Percentiles rank a stretch among this genome's conserved stretches.
Evolutionary conservation across 2,888 invertebrate genomes (phyloP).

Genomic region (Lasioglossum villosulum): DNA sequence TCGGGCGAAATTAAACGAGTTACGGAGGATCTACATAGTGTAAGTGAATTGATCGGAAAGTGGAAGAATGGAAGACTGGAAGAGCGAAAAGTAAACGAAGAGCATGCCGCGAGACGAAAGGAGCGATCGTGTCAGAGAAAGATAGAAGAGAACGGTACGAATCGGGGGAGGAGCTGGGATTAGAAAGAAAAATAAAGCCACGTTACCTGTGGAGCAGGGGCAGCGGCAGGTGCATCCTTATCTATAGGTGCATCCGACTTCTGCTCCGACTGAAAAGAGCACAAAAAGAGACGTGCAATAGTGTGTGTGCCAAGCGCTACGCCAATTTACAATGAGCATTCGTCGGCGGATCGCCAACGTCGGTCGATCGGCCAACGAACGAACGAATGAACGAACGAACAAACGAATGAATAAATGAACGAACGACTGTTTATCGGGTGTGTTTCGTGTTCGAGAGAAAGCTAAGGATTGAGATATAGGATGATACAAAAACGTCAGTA

Average conservation of each 20-base stretch:
- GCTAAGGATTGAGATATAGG: not conserved
- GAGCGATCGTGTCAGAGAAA: not conserved
- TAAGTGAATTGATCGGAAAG: not conserved
- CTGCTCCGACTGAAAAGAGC: conserved; percentile 84
- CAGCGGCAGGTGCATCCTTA: conserved; percentile 80
- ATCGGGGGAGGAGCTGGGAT: conserved; percentile 37
- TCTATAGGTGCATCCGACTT: conserved; percentile 81
- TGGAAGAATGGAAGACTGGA: not conserved
- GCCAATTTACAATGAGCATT: conserved; percentile 48
- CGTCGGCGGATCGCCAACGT: conserved; percentile 43
- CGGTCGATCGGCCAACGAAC: not conserved
- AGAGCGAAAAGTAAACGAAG: not conserved
- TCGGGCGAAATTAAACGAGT: not conserved
- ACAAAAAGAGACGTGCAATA: conserved; percentile 82
- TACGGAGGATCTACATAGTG: not conserved
- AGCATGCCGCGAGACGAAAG: not conserved
- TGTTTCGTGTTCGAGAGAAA: conserved; percentile 32
- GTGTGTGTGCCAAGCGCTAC: conserved; percentile 80
- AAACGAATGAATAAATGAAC: not conserved
- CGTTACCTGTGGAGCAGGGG: conserved; percentile 82
- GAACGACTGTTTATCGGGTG: conserved; percentile 41
- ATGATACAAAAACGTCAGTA: not conserved
- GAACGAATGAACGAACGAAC: not conserved
- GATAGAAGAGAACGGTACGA: not conserved
- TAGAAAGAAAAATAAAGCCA: conserved; percentile 73